These are phyloP conservation scores for Panzeria rudis DNA, from an alignment of 2,888 invertebrate genomes.

Conservation along the genomic window DNA sequence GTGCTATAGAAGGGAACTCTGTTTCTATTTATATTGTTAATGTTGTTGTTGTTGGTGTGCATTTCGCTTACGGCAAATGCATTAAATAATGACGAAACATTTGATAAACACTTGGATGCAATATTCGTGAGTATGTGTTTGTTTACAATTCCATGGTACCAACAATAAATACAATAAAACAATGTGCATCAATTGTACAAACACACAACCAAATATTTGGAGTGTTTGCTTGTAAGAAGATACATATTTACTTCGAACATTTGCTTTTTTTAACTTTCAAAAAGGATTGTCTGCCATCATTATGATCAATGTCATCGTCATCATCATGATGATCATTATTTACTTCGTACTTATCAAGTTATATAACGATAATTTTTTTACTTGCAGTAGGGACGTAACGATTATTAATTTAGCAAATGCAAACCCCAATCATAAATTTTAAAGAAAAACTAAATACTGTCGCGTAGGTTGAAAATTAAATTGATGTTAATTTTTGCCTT, in stretches of 20 bases:
- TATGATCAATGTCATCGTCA: background rate
- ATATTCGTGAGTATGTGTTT: background rate
- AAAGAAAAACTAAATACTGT: too few species aligned
- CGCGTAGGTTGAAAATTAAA: too few species aligned
- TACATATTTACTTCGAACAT: slow-evolving; percentile 26
- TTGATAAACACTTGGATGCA: slow-evolving; percentile 27
- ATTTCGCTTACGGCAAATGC: slow-evolving; percentile 20
- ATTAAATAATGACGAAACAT: slow-evolving; percentile 53
- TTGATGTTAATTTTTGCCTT: too few species aligned
- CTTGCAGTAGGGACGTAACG: slow-evolving; percentile 3
- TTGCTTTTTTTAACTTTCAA: slow-evolving; percentile 7
- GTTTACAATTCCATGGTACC: background rate
- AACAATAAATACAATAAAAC: slow-evolving; percentile 22
- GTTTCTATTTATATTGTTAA: slow-evolving; percentile 10
- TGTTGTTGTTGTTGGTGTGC: slow-evolving; percentile 4
- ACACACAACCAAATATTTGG: slow-evolving; percentile 9
- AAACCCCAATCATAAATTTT: too few species aligned
- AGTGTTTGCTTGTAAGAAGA: background rate
- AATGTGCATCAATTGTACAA: background rate
- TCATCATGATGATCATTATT: slow-evolving; percentile 20
- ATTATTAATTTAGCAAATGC: background rate
- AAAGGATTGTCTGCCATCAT: slow-evolving; percentile 31
- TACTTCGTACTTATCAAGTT: slow-evolving; percentile 22
- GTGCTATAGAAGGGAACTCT: slow-evolving; percentile 11
- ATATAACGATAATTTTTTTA: slow-evolving; percentile 16